A percentile compares a stretch with the other conserved stretches of the same genome.
Evolutionary conservation across 1,140 invertebrate genomes (phyloP).

Genomic region (Cardiocondyla obscurior): DNA sequence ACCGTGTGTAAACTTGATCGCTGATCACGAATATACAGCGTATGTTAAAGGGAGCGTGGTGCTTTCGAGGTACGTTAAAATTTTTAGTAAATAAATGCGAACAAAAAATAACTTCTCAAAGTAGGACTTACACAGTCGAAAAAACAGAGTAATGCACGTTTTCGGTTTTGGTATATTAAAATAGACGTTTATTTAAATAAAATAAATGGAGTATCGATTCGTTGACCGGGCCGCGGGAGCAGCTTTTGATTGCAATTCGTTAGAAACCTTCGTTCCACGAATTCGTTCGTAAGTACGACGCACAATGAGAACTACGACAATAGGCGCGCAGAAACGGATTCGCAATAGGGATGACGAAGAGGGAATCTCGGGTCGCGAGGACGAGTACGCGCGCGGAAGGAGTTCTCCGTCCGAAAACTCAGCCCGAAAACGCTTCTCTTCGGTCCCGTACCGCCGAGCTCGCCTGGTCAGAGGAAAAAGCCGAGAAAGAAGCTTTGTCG

Average conservation of each 20-base stretch:
- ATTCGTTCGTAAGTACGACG: conserved; percentile 48
- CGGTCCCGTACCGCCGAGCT: conserved; percentile 15
- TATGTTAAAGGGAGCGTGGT: not conserved
- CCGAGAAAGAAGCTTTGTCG: conserved; percentile 5
- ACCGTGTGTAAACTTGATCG: conserved; percentile 10
- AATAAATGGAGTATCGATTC: conserved; percentile 50
- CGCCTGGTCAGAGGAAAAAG: not conserved
- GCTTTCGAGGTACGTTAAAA: not conserved
- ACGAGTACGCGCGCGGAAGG: conserved; percentile 27
- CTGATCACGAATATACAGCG: conserved; percentile 6
- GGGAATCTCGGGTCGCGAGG: conserved; percentile 32
- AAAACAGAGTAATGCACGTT: not conserved
- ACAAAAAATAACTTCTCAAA: not conserved
- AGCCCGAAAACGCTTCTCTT: conserved; percentile 60
- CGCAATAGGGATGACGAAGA: conserved; percentile 5
- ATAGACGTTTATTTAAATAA: conserved; percentile 60
- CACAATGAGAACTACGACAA: conserved; percentile 76
- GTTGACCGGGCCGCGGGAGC: conserved; percentile 36
- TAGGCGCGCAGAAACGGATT: conserved; percentile 55
- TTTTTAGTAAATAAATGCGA: not conserved
- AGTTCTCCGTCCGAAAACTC: conserved; percentile 52
- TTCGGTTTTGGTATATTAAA: conserved; percentile 11
- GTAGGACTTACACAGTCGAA: not conserved
- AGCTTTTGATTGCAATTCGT: conserved; percentile 75
- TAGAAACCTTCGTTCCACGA: conserved; percentile 66